Percentiles rank a stretch among this genome's conserved stretches.
Evolutionary conservation across 2,113 vertebrate species (phyloP).

Genomic region (Pyrgilauda ruficollis): DNA sequence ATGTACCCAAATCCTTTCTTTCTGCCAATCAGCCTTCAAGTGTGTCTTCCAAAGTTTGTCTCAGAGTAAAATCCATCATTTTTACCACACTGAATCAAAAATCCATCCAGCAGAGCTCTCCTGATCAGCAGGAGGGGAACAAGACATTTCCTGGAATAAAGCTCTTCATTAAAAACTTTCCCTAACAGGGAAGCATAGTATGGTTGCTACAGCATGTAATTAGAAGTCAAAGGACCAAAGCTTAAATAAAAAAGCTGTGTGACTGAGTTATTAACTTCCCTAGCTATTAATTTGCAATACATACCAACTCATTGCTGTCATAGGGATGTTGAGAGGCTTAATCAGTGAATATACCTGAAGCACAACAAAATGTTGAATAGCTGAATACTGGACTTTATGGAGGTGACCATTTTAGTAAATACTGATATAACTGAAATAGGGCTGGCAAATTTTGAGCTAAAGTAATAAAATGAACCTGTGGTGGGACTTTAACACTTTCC

Average conservation of each 20-base stretch:
- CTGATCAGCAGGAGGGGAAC: slow-evolving; percentile 4
- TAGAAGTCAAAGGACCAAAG: slow-evolving; percentile 21
- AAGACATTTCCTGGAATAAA: slow-evolving; percentile 14
- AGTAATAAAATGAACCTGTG: neutral
- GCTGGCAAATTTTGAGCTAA: neutral
- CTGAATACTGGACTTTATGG: neutral
- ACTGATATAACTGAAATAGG: neutral
- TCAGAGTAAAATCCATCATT: neutral
- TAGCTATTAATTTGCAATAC: slow-evolving; percentile 20
- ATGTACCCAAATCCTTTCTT: neutral
- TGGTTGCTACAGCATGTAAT: neutral
- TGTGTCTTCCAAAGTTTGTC: neutral
- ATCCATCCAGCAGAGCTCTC: neutral
- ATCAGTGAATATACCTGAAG: neutral
- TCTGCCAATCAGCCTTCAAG: slow-evolving; percentile 10
- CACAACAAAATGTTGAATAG: neutral
- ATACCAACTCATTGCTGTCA: neutral
- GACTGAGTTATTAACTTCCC: slow-evolving; percentile 29
- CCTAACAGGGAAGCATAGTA: neutral
- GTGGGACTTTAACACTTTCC: neutral
- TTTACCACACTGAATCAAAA: neutral
- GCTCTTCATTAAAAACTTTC: slow-evolving; percentile 16
- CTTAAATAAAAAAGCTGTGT: slow-evolving; percentile 18
- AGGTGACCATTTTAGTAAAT: neutral
- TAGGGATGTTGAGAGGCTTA: neutral